Conservation (phyloP, 2,113 vertebrate genomes). For the Tragelaphus buxtoni region DNA sequence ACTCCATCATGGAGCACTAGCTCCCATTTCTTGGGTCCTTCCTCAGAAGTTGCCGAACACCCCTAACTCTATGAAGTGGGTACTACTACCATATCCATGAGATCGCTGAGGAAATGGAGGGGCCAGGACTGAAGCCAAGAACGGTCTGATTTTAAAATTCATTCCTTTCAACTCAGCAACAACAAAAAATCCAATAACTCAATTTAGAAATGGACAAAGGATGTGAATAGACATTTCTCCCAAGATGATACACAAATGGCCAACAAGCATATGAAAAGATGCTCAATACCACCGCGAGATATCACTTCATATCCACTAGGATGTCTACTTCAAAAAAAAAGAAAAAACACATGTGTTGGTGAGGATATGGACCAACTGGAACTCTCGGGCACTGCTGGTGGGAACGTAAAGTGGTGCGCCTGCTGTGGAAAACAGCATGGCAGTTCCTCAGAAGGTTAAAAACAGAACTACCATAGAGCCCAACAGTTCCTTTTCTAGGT, state of each 20-base stretch:
- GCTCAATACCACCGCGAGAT: not conserved
- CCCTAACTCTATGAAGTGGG: not conserved
- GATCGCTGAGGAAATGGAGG: not conserved
- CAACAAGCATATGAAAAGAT: not conserved
- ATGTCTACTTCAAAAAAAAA: not conserved
- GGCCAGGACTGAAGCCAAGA: not conserved
- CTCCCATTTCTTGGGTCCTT: not conserved
- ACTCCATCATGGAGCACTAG: not conserved
- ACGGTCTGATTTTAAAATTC: not conserved
- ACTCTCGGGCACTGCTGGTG: accelerated
- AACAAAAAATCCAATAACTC: not conserved
- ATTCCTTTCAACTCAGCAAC: not conserved
- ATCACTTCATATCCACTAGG: not conserved
- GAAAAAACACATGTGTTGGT: not conserved
- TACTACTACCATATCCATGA: accelerated
- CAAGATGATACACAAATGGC: not conserved
- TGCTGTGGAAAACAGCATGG: not conserved
- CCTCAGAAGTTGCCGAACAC: accelerated
- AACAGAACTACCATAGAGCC: not conserved
- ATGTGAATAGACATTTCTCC: not conserved
- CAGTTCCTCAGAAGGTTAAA: not conserved
- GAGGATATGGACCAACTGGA: not conserved
- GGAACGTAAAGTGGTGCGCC: accelerated
- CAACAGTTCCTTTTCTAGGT: not conserved
- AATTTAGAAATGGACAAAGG: not conserved